Percentiles rank a stretch among this genome's conserved stretches.
Evolutionary conservation across 2,113 vertebrate species (phyloP).

Genomic region (Octodon degus): DNA sequence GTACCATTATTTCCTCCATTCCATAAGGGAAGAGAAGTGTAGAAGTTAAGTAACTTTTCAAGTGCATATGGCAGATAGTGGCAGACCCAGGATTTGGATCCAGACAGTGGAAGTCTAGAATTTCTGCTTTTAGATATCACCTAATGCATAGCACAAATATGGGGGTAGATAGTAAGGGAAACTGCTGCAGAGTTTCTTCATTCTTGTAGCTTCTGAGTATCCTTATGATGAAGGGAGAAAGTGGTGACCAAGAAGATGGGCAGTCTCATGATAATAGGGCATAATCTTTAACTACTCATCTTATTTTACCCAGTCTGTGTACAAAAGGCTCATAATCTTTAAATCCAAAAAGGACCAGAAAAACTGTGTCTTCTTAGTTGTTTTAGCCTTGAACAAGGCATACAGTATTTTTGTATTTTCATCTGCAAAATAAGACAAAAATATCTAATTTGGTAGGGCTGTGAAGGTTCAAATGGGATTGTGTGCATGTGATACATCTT

Average conservation of each 20-base stretch:
- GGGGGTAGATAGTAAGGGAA: background rate
- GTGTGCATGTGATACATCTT: slow-evolving; percentile 38
- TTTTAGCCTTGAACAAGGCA: slow-evolving; percentile 27
- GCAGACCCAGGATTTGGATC: slow-evolving; percentile 13
- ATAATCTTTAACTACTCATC: background rate
- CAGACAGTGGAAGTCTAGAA: background rate
- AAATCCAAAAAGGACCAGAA: slow-evolving; percentile 28
- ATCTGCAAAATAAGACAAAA: background rate
- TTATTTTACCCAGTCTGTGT: background rate
- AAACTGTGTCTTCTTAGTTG: slow-evolving; percentile 43
- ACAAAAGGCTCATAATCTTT: slow-evolving; percentile 37
- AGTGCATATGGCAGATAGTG: slow-evolving; percentile 22
- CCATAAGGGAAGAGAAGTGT: slow-evolving; percentile 5
- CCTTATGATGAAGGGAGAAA: slow-evolving; percentile 47
- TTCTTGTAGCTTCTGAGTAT: slow-evolving; percentile 19
- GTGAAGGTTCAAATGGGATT: slow-evolving; percentile 11
- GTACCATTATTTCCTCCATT: slow-evolving; percentile 41
- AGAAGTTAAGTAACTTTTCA: slow-evolving; percentile 43
- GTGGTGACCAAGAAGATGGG: slow-evolving; percentile 19
- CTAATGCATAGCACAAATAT: slow-evolving; percentile 26
- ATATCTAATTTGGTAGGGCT: slow-evolving; percentile 27
- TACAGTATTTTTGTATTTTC: slow-evolving; percentile 28
- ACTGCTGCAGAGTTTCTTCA: slow-evolving; percentile 16
- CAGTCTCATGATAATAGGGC: background rate
- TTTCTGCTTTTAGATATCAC: slow-evolving; percentile 12